Conservation (phyloP, 2,113 vertebrate genomes). For the Vicugna pacos region DNA sequence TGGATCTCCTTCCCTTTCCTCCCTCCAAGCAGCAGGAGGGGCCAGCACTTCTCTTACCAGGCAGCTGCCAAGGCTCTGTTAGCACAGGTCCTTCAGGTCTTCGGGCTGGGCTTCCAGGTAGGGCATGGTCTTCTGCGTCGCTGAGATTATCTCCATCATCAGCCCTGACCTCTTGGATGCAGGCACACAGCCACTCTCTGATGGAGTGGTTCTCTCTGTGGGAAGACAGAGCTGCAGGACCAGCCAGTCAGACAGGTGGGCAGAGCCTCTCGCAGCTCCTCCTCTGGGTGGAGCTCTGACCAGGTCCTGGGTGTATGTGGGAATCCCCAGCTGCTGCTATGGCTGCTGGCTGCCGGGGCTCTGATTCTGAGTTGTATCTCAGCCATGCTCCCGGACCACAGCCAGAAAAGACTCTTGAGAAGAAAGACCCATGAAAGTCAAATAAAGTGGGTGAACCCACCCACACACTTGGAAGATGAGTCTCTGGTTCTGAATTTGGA, state of each 20-base stretch:
- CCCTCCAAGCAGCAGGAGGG: neutral
- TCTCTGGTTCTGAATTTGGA: neutral
- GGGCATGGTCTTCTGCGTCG: neutral
- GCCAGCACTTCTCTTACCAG: slow-evolving; percentile 67
- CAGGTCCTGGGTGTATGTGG: neutral
- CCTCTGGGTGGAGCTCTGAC: slow-evolving; percentile 26
- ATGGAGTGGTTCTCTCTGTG: neutral
- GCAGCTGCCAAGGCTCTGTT: neutral
- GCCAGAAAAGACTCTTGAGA: neutral
- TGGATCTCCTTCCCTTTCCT: neutral
- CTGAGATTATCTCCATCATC: slow-evolving; percentile 29
- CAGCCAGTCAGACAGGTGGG: neutral
- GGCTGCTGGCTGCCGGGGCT: neutral
- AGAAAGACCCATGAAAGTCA: neutral
- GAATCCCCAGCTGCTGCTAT: neutral
- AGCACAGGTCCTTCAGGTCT: neutral
- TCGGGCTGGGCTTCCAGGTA: neutral
- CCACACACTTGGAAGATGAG: neutral
- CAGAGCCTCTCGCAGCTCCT: neutral
- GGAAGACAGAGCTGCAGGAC: neutral
- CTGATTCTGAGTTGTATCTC: neutral
- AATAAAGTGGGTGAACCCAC: neutral
- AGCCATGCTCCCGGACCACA: neutral
- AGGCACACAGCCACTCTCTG: neutral
- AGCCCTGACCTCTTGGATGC: neutral